Base-by-base conservation (phyloP, 2,797 vertebrate genomes). In the Cebuella pygmaea region DNA sequence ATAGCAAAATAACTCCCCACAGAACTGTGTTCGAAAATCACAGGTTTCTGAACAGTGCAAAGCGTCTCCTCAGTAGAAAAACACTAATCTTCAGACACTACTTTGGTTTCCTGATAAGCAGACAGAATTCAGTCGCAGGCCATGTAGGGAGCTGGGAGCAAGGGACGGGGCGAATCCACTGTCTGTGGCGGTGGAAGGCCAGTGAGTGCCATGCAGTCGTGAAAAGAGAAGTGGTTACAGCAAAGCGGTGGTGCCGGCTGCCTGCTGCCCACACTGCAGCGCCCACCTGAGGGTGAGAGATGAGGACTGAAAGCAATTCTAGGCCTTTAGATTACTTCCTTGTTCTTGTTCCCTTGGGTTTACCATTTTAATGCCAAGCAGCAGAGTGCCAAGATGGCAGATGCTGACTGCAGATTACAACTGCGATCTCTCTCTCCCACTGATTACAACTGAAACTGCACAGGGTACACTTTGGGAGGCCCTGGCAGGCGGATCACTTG, bases 201-300 rank as follows among this genome's bases (percentile, higher is more conserved):
- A 36, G n/a, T 4, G 26, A 59, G 13, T 15, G 14, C 13, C 1
- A 5, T 1, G 1, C 4, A 11, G 26, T 41, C 15, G 3, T 41
- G 8, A 59, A 17, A 27, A 26, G 11, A 33, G 33, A 3, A 7
- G 39, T 20, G 55, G 52, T 12, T 22, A 20, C 9, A 4, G 55
- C 36, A 41, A 17, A 12, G 80, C 2, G 2, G 50, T 14, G 17
- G 44, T 17, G 15, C 76, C 11, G 1, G 30, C 41, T 30, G 20
- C 36, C 36, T 2, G 48, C 20, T 36, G 12, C n/a, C 20, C 8
- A 30, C 48, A 36, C 50, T 36, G 33, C 12, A 82, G 55, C 48
- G 13, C 50, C 50, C 19, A 17, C 24, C 17, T 0, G 1, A 55
- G 12, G 10, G 46, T 9, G 14, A 57, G 22, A 39, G 39, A 7